A percentile compares a stretch with the other conserved stretches of the same genome.
phyloP scores from a whole-genome alignment of 2,797 vertebrate species.

The Apogon talboti region DNA sequence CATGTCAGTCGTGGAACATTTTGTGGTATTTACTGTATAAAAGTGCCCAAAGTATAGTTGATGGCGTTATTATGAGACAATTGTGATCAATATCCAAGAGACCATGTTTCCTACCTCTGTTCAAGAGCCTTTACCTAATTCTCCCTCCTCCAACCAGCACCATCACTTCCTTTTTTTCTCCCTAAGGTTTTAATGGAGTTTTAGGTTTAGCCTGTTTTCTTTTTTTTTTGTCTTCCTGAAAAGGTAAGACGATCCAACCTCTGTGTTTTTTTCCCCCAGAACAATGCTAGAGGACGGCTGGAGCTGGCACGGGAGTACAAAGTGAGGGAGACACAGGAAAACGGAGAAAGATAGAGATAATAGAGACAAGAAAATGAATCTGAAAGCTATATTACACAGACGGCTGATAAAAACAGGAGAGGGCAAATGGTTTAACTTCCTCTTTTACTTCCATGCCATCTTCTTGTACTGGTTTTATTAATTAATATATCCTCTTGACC shows the following conservation, averaged over 20 bases:
- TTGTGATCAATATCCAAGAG: constrained; percentile 16
- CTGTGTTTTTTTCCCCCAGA: constrained; percentile 52
- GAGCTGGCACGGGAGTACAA: constrained; percentile 41
- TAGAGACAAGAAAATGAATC: constrained; percentile 12
- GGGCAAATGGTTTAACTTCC: not conserved
- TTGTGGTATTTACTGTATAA: not conserved
- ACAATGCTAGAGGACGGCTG: constrained; percentile 70
- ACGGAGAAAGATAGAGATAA: constrained; percentile 16
- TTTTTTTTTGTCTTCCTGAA: constrained; percentile 71
- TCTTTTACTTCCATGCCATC: not conserved
- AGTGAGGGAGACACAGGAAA: constrained; percentile 11
- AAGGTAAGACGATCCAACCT: constrained; percentile 81
- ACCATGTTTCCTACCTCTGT: constrained; percentile 14
- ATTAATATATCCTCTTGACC: not conserved
- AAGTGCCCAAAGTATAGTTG: not conserved
- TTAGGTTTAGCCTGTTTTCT: constrained; percentile 71
- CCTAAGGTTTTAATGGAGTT: constrained; percentile 72
- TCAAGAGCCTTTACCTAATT: constrained; percentile 11
- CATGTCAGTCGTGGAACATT: too few relatives aligned
- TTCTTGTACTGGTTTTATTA: constrained; percentile 3
- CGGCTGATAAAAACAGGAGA: too few relatives aligned
- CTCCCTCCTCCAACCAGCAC: constrained; percentile 15
- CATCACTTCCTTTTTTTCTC: constrained; percentile 59
- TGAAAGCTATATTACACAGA: constrained; percentile 8
- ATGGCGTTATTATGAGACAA: constrained; percentile 3